phyloP scores from a whole-genome alignment of 1,140 invertebrate genomes.

The Agraylea sexmaculata region DNA sequence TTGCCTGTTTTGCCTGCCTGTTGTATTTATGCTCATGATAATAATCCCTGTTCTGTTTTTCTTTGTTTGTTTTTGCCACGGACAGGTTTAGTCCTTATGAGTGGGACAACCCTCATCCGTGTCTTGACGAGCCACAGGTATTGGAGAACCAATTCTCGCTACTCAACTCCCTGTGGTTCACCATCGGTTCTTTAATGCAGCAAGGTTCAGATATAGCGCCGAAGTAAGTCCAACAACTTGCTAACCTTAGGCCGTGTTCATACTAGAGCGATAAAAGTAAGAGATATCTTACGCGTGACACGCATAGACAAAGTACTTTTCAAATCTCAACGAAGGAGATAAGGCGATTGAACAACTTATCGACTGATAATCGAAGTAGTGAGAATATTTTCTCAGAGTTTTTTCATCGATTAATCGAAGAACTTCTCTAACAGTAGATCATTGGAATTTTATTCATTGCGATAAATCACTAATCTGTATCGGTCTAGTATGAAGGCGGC shows the following conservation, averaged over 20 bases:
- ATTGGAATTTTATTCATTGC: no score
- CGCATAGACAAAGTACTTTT: background rate
- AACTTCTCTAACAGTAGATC: no score
- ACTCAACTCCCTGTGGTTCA: conserved; percentile 80
- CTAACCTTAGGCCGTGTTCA: conserved; percentile 9
- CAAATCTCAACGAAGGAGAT: background rate
- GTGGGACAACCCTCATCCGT: conserved; percentile 77
- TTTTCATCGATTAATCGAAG: background rate
- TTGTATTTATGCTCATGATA: conserved; percentile 1
- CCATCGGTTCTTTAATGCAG: conserved; percentile 82
- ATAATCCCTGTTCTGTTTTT: conserved; percentile 2
- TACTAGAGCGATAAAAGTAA: background rate
- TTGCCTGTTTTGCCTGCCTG: background rate
- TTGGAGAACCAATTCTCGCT: conserved; percentile 82
- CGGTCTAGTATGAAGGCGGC: no score
- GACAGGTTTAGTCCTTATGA: conserved; percentile 78
- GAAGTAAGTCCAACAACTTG: conserved; percentile 45
- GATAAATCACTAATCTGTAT: no score
- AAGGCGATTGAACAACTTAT: background rate
- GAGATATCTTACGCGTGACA: background rate
- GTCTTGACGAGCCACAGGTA: conserved; percentile 62
- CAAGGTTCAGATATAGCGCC: conserved; percentile 83
- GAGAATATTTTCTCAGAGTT: background rate
- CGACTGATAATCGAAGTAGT: background rate
- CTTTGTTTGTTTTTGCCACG: conserved; percentile 8